These are phyloP conservation scores for Acrobasis suavella DNA, from an alignment of 2,888 invertebrate species.

Conservation along the genomic window DNA sequence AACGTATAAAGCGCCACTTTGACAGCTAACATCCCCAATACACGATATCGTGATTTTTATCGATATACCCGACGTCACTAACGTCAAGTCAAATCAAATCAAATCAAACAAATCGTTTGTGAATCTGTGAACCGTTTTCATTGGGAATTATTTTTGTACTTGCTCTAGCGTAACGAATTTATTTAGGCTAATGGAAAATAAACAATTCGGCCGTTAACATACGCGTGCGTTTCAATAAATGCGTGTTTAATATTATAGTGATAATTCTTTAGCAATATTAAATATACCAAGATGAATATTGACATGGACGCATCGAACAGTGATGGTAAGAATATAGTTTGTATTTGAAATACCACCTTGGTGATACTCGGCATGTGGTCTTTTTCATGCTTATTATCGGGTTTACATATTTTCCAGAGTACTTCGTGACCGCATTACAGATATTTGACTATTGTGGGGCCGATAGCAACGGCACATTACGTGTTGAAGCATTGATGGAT, in stretches of 20 bases:
- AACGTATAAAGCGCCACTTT: too few relatives aligned
- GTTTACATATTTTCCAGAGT: constrained; percentile 55
- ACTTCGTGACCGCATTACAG: constrained; percentile 68
- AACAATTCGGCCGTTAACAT: constrained; percentile 55
- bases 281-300: constrained; percentile 52
- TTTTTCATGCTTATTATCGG: constrained; percentile 49
- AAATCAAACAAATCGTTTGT: not conserved
- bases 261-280: not conserved
- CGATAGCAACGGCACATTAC: constrained; percentile 57
- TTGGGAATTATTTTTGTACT: constrained; percentile 62
- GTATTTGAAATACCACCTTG: constrained; percentile 55
- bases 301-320: constrained; percentile 56
- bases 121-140: constrained; percentile 47
- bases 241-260: not conserved
- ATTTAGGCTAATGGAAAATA: constrained; percentile 60
- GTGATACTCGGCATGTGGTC: constrained; percentile 64
- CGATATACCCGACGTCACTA: too few relatives aligned
- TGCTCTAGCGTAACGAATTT: constrained; percentile 58
- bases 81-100: not conserved
- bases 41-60: too few relatives aligned
- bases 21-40: too few relatives aligned
- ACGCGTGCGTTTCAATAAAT: constrained; percentile 25
- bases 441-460: constrained; percentile 74
- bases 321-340: constrained; percentile 60
- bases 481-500: constrained; percentile 69